A percentile compares a stretch with the other conserved stretches of the same genome.
These are phyloP conservation scores for Malthinus flaveolus DNA, from an alignment of 2,888 invertebrate genomes.

Conservation along the genomic window DNA sequence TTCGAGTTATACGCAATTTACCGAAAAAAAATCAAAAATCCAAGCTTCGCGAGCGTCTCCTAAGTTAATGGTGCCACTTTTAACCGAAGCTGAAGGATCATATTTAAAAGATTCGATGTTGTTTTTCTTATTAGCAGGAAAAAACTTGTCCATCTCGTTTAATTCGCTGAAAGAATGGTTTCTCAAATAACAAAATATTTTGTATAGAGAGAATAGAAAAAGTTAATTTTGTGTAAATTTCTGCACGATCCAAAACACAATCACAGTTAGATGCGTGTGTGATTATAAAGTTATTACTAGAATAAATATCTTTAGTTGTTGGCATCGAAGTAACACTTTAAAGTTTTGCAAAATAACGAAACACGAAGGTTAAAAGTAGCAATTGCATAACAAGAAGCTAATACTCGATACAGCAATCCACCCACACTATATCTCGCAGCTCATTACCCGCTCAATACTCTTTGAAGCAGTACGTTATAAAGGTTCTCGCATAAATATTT, in stretches of 20 bases:
- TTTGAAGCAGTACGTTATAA: constrained; percentile 45
- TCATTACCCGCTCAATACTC: constrained; percentile 45
- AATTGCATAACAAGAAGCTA: constrained; percentile 38
- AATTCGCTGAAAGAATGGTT: too few species aligned
- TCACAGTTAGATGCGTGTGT: constrained; percentile 1
- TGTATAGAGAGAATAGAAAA: too few species aligned
- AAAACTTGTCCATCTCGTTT: too few species aligned
- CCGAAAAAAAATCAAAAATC: too few species aligned
- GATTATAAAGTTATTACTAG: neutral
- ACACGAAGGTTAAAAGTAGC: constrained; percentile 27
- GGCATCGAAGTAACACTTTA: constrained; percentile 4
- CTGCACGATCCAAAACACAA: neutral
- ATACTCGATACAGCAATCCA: constrained; percentile 36
- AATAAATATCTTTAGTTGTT: neutral
- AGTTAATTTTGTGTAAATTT: too few species aligned
- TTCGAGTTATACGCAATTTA: too few species aligned
- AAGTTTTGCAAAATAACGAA: constrained; percentile 18
- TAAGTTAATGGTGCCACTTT: too few species aligned
- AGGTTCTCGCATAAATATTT: constrained; percentile 48
- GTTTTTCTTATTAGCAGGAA: too few species aligned
- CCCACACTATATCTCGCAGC: constrained; percentile 47
- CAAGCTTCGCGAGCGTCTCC: too few species aligned
- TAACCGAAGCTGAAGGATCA: too few species aligned
- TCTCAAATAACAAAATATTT: too few species aligned
- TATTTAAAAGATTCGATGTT: too few species aligned